Base-by-base conservation (phyloP, 1,140 invertebrate genomes). In the Oscheius sp. region DNA sequence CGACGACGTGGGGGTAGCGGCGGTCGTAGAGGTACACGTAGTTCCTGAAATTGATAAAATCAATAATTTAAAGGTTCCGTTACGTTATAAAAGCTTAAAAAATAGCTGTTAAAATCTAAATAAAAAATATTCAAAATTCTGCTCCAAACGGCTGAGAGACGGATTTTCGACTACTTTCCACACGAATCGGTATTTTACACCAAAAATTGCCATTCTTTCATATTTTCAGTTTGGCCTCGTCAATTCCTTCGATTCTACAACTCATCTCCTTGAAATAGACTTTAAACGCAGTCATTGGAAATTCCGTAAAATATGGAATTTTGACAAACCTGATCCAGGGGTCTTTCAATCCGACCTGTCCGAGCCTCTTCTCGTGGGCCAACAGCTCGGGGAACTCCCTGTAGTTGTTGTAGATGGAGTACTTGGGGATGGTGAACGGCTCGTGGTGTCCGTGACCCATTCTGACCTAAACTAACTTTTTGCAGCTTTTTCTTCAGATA, bases 371-470 rank as follows among this genome's bases (percentile, higher is more conserved):
- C 49, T 77, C 67, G 32, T 77, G 76, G 13, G 55, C 61, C 20
- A 68, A 62, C 7, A 77, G 49, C 45, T 77, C 59, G 26, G 76
- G 76, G 42, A 77, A 77, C 2, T 73, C 49, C 1, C 55, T 55
- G 34, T 68, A 77, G 32, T 77, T 76, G 45, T 67, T 73, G 73
- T 77, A 77, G 64, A 77, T 73, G 2, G 46, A 45, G 32, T 77
- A 66, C 26, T 77, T 68, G 18, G 76, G 76, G 55, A 77, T 69
- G 26, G 55, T 73, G 49, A 78, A 77, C 1, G 76, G 76, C 63
- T 77, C 76, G 76, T 72, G 75, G 62, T 77, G 76, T 28, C 71
- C 68, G 20, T 55, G 35, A 68, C 76, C 76, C 75, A 77, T 77
- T 63, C 46, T 72, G 29, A 58, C 58, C 31, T 3, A 15, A 71